A percentile compares a stretch with the other conserved stretches of the same genome.
phyloP scores from a whole-genome alignment of 2,888 invertebrate species.

The Agapostemon virescens region DNA sequence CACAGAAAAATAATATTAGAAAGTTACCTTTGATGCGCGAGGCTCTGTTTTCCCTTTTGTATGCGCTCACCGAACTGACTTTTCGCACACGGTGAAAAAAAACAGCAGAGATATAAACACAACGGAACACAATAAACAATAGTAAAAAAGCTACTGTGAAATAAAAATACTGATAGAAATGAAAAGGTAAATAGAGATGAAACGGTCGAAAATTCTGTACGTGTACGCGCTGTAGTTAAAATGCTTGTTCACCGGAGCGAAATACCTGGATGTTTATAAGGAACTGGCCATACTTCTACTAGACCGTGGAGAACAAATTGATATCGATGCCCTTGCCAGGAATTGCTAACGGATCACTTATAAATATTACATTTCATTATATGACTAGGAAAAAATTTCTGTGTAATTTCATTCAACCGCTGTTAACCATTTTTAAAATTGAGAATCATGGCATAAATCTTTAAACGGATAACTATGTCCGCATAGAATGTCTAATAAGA shows the following conservation, averaged over 20 bases:
- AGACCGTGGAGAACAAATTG: neutral
- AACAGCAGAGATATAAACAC: neutral
- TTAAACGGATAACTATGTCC: no score
- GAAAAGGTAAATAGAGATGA: neutral
- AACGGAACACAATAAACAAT: neutral
- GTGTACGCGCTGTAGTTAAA: neutral
- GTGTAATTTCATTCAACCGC: no score
- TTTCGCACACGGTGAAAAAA: neutral
- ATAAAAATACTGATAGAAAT: conserved; percentile 4
- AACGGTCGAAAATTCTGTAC: neutral
- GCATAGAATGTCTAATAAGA: no score
- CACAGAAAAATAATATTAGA: neutral
- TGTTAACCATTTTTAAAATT: no score
- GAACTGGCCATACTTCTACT: neutral
- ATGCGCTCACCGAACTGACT: neutral
- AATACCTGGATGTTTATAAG: neutral
- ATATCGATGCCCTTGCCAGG: neutral
- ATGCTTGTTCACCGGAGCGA: neutral
- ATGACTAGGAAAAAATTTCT: no score
- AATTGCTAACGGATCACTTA: neutral
- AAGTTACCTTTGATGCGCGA: neutral
- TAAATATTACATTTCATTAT: no score
- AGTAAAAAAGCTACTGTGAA: neutral
- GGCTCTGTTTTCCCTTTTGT: neutral
- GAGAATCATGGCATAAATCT: no score